Evolutionary conservation across 2,797 vertebrate genomes (phyloP), one percentile per base, ranked within the genome.

Genomic region (Emys orbicularis): DNA sequence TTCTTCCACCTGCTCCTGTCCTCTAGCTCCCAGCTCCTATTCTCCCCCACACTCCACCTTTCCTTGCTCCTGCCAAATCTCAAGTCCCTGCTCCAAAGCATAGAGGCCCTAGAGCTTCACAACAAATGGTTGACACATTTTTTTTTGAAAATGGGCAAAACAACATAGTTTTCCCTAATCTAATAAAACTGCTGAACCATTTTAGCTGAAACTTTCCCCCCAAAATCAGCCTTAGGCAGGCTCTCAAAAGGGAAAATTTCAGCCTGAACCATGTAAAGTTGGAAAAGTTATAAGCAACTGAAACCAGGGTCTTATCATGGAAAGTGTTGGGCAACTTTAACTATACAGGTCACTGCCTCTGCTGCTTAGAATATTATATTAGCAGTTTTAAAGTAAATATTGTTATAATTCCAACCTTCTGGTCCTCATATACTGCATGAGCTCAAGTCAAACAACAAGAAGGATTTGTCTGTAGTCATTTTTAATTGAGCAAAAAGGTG

Each of bases 401-500:
- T 49, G 52, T 80, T 95, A 91, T 89, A 92, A 90, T 89, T 77
- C 74, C 44, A 47, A 47, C 13, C 25, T 89, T 94, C 12, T 27
- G 84, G 4, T 61, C 12, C 34, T 86, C 11, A 59, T 27, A 61
- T 31, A 86, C 25, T 59, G 31, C 61, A 83, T 86, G 41, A n/a
- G n/a, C 61, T 72, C 89, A 91, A 86, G 19, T 84, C 81, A 94
- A 90, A 54, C 79, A 91, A 25, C 34, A 31, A 10, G 74, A 94
- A 25, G 88, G 13, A 88, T 90, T 59, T 79, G 29, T 84, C 61
- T 79, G 47, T 15, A 44, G 4, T 89, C 18, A 49, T 68, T 91
- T 84, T 89, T 91, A 93, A 93, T 57, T 82, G 83, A 96, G n/a
- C 53, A 49, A 49, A 23, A 94, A 92, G 89, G 27, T 77, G 87